These are phyloP conservation scores for Micromys minutus DNA, from an alignment of 2,113 vertebrate genomes.

Conservation along the genomic window DNA sequence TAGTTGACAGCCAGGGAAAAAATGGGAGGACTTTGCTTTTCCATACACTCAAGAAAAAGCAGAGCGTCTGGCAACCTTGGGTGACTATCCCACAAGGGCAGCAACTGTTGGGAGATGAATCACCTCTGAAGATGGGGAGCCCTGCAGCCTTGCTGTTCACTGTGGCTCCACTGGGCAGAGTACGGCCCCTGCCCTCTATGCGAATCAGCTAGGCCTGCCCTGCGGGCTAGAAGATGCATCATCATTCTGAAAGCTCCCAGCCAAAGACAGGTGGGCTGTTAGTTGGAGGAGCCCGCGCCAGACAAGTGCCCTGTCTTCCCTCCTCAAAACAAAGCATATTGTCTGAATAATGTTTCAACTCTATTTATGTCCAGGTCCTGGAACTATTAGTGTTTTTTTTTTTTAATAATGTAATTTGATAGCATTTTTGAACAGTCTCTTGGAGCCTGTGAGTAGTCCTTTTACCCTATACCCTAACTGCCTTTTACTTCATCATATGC, in stretches of 20 bases:
- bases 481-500: constrained; percentile 70
- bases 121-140: not conserved
- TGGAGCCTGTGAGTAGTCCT: constrained; percentile 66
- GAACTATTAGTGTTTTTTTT: constrained; percentile 50
- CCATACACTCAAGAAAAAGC: constrained; percentile 25
- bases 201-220: not conserved
- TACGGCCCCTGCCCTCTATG: not conserved
- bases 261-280: constrained; percentile 61
- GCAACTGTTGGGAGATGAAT: not conserved
- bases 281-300: not conserved
- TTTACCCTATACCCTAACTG: constrained; percentile 59
- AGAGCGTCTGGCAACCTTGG: not conserved
- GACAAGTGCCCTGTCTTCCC: not conserved
- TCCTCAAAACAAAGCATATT: not conserved
- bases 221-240: constrained; percentile 6
- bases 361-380: constrained; percentile 32
- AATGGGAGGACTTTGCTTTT: constrained; percentile 22
- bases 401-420: constrained; percentile 65
- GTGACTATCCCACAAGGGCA: not conserved
- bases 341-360: not conserved
- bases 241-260: constrained; percentile 39
- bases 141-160: not conserved
- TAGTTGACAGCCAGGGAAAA: constrained; percentile 11
- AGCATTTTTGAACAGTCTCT: constrained; percentile 59
- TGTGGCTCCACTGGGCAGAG: not conserved